Evolutionary conservation across 2,113 vertebrate species (phyloP), one percentile per base, ranked within the genome.

Genomic region (Hippocampus mohnikei): DNA sequence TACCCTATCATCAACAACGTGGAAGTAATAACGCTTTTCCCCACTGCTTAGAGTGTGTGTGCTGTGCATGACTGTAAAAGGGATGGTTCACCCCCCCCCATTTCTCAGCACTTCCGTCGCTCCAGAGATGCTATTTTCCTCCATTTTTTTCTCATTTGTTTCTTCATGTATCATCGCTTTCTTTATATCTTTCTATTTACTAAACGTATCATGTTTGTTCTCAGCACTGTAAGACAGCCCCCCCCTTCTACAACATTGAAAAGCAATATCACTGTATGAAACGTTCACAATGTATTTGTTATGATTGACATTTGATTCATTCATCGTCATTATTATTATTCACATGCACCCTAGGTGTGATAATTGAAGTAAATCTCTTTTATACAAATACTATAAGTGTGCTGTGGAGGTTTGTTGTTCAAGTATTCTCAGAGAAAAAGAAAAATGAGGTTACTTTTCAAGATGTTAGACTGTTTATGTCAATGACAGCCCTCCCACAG

Each of bases 351-450:
- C 95, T 96, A 97, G 95, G 96, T 98, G 96, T 97, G 95, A 97
- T 96, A 93, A 96, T 95, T 96, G 95, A 98, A 98, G 95, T 98
- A 98, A 98, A 98, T 98, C 96, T 98, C 95, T 98, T 98, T 98
- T 98, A 96, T 98, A 98, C 95, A 97, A 98, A 97, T 95, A 98
- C 94, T 88, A 92, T 91, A 84, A 56, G 90, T 94, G 93, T 94
- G 91, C 86, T 90, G 91, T 94, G 89, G 79, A 63, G 69, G 80
- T 81, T 85, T 89, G 73, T 82, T 71, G 62, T 13, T 27, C n/a
- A 86, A 78, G 88, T 90, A 84, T 90, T 90, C 89, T 90, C 89
- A 90, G 89, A 90, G 89, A 88, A 89, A 90, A 61, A 81, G 77
- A 46, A 27, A 15, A 25, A 46, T 48, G 15, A 41, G 6, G 8